A percentile compares a stretch with the other conserved stretches of the same genome.
These are phyloP conservation scores for Aphodius sticticus DNA, from an alignment of 2,888 invertebrate species.

Conservation along the genomic window DNA sequence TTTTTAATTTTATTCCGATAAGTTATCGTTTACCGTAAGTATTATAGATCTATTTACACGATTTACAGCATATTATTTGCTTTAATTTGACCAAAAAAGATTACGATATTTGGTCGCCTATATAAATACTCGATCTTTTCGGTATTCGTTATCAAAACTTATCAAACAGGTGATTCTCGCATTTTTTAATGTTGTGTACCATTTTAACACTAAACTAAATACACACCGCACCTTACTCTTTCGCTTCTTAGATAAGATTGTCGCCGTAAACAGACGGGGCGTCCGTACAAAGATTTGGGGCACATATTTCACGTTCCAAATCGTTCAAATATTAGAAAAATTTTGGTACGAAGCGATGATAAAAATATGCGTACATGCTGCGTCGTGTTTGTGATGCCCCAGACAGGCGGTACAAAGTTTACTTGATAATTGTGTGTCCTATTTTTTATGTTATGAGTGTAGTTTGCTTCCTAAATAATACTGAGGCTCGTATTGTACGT, in stretches of 20 bases:
- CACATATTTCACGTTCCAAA: background rate
- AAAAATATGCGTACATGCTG: background rate
- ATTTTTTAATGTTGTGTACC: background rate
- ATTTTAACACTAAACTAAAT: background rate
- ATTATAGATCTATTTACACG: background rate
- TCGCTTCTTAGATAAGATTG: background rate
- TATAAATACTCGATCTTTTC: background rate
- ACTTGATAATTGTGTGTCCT: background rate
- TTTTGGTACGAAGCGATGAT: background rate
- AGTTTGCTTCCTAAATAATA: background rate
- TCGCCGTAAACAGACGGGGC: background rate
- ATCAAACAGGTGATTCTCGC: background rate
- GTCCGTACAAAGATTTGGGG: background rate
- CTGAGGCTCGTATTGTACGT: background rate
- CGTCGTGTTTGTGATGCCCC: background rate
- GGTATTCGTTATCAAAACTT: background rate
- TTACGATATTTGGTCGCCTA: background rate
- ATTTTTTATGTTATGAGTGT: background rate
- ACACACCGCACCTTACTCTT: background rate
- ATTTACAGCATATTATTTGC: background rate
- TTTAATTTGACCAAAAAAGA: background rate
- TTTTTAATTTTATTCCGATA: background rate
- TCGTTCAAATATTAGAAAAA: background rate
- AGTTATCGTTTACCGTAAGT: background rate
- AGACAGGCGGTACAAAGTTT: constrained; percentile 28